Evolutionary conservation across 2,888 invertebrate genomes (phyloP).

Genomic region (Euproctis similis): DNA sequence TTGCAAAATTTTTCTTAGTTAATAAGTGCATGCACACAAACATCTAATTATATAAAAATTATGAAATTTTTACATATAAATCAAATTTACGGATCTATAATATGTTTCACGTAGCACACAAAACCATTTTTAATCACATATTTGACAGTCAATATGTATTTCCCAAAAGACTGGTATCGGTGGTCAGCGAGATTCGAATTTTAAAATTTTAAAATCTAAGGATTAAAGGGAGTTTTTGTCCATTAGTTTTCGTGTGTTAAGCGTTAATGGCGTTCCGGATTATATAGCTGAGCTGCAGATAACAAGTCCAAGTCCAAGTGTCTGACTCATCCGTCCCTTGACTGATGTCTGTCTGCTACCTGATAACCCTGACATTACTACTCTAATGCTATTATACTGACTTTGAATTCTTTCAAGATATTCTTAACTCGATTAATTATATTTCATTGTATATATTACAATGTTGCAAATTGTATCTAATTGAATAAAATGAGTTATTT

Average conservation of each 20-base stretch:
- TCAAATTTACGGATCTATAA: too few species aligned
- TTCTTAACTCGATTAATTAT: slow-evolving; percentile 2
- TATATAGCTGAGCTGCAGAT: slow-evolving; percentile 51
- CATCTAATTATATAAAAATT: too few species aligned
- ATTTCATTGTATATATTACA: not conserved
- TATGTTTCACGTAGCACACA: too few species aligned
- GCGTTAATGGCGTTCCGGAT: slow-evolving; percentile 70
- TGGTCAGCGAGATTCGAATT: too few species aligned
- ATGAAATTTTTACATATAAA: too few species aligned
- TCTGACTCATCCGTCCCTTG: slow-evolving; percentile 51
- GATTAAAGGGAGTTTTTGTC: slow-evolving; percentile 69
- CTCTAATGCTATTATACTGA: slow-evolving; percentile 27
- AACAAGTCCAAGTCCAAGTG: slow-evolving; percentile 43
- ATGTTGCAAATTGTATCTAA: not conserved
- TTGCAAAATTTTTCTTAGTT: too few species aligned
- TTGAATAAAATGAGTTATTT: slow-evolving; percentile 7
- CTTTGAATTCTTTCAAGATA: slow-evolving; percentile 22
- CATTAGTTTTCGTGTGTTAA: slow-evolving; percentile 61
- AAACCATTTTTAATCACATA: too few species aligned
- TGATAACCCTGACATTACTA: slow-evolving; percentile 39
- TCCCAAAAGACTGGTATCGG: too few species aligned
- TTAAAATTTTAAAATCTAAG: slow-evolving; percentile 45
- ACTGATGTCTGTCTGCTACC: slow-evolving; percentile 57
- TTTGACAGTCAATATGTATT: too few species aligned
- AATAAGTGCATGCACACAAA: too few species aligned